A percentile compares a stretch with the other conserved stretches of the same genome.
These are phyloP conservation scores for Hydractinia echinata DNA, from an alignment of 30 jellyfish, hydroid and myxozoan species.

Conservation along the genomic window DNA sequence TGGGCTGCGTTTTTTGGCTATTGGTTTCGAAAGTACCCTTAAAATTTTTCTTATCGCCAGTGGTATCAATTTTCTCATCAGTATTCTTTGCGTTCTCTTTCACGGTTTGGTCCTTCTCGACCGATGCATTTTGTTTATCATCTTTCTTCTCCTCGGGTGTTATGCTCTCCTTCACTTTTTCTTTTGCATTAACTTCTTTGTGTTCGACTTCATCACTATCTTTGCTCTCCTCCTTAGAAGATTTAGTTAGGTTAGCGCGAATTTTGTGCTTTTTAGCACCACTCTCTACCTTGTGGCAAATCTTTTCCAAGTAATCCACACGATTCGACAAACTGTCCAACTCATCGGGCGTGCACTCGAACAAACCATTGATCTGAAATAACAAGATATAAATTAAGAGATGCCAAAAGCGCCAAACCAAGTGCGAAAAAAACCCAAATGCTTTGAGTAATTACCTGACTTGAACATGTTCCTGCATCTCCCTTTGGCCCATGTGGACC, in stretches of 20 bases:
- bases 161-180: neutral
- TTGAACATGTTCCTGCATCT: conserved; percentile 90
- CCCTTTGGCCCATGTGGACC: conserved; percentile 88
- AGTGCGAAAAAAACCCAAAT: neutral
- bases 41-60: conserved; percentile 29
- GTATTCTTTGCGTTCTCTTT: conserved; percentile 1
- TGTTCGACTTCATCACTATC: neutral
- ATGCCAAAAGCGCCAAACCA: neutral
- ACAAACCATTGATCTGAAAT: conserved; percentile 35
- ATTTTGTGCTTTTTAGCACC: conserved; percentile 27
- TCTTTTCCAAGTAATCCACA: conserved; percentile 86
- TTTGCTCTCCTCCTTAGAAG: neutral
- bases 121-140: neutral
- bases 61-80: neutral
- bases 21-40: neutral
- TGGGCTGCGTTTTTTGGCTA: neutral
- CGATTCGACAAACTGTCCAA: conserved; percentile 70
- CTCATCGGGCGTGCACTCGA: conserved; percentile 88
- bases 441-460: conserved; percentile 41
- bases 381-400: neutral
- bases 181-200: conserved; percentile 19
- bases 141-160: conserved; percentile 11
- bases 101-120: conserved; percentile 16
- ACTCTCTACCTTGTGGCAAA: conserved; percentile 86
- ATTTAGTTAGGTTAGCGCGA: conserved; percentile 12